Evolutionary conservation across 2,113 vertebrate species (phyloP).

Genomic region (Leptosomus discolor): DNA sequence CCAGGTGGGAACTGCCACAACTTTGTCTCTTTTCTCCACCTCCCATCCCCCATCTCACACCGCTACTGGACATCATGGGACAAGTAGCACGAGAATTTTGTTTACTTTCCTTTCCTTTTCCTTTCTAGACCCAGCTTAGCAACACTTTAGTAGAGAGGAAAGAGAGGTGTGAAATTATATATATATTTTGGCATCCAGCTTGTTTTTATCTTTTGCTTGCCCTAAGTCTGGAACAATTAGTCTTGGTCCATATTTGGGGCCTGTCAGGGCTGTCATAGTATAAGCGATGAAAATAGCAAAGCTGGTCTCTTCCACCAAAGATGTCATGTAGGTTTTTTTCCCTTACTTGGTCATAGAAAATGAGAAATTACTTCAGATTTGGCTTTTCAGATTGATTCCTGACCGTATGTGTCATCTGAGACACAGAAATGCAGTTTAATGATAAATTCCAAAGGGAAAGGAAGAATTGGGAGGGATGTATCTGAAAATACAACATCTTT

Average conservation of each 20-base stretch:
- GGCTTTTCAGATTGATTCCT: constrained; percentile 12
- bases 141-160: neutral
- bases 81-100: neutral
- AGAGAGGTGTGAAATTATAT: neutral
- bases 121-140: neutral
- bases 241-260: neutral
- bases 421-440: neutral
- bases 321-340: neutral
- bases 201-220: neutral
- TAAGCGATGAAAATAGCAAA: neutral
- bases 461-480: neutral
- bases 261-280: neutral
- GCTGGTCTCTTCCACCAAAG: neutral
- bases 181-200: neutral
- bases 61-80: neutral
- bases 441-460: constrained; percentile 26
- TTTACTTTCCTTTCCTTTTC: neutral
- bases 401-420: neutral
- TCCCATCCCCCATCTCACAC: accelerated
- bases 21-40: neutral
- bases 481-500: constrained; percentile 3
- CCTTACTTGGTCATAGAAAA: neutral
- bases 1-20: neutral
- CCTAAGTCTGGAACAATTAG: neutral
- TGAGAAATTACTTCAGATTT: constrained; percentile 19